Evolutionary conservation across 2,113 vertebrate genomes (phyloP), one percentile per base, ranked within the genome.

Genomic region (Zeus faber): DNA sequence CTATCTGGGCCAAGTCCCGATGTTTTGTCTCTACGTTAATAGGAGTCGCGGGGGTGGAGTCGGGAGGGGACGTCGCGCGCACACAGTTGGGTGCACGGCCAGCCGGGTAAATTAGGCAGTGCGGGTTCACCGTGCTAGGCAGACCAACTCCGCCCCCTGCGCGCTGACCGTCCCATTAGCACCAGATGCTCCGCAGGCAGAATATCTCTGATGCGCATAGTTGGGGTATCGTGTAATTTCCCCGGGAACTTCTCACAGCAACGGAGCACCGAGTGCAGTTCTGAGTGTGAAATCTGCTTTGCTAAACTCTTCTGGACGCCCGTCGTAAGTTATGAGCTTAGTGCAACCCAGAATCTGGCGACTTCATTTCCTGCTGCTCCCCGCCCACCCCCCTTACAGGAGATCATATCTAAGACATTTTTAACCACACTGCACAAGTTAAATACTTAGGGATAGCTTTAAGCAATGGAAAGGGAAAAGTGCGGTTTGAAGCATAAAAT

Each of bases 11-110:
- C 74, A 67, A 49, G 54, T 58, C 58, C 17, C 20, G 2, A 11
- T 45, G 74, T 81, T 84, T 73, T 70, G 74, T 73, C 70, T 77
- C 13, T n/a, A 11, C n/a, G 2, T 37, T 11, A 37, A 37, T 4
- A 37, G 9, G 13, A 37, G 13, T n/a, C 9, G 2, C 23, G 9
- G 18, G 72, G 58, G 65, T 33, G 62, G 67, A 65, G 61, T 37
- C 48, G 54, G 60, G 56, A 62, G 14, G 58, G 60, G 70, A 80
- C 79, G 49, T 58, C 46, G 48, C 6, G 33, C 13, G 13, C n/a
- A 3, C 33, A 2, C 33, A 4, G 13, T n/a, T 14, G 33, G 33
- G 31, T 33, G 13, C 13, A 7, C 8, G 6, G 3, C 4, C 6
- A 13, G 33, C 33, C n/a, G 33, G 6, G 31, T 29, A 25, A 14